Evolutionary conservation across 2,888 invertebrate species (phyloP), one percentile per base, ranked within the genome.

Genomic region (Abrostola tripartita): DNA sequence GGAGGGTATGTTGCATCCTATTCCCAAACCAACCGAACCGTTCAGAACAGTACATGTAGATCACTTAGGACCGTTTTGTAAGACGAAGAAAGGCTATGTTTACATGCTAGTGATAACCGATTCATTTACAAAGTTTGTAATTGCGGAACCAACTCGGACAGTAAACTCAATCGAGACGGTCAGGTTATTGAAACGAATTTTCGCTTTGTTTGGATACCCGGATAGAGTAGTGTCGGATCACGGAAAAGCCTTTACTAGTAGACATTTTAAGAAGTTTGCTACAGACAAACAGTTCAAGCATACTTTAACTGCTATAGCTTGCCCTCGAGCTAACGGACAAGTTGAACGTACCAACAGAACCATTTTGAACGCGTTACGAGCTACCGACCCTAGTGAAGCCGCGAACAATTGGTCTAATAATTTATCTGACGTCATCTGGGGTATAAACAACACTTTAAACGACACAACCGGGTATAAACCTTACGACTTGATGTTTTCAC

Each of bases 291-390:
- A 81, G 10, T 77, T 81, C 52, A 61, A 50, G 7, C 79, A 81
- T 36, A 79, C 58, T 0, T 47, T 81, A 8, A 74, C 44, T 8
- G 47, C 79, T 0, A 68, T 79, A 59, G 77, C 79, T 6, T 79
- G 77, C 10, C 74, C 75, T 1, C 63, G 79, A 36, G 72, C 78
- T 0, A 81, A 81, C 35, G 80, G 78, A 0, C 81, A 82, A 51
- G 80, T 81, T 0, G 79, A 81, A 55, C 73, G 80, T 0, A 71
- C 67, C 0, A 81, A 81, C 56, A 59, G 79, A 0, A 81, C 60
- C 0, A 60, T 60, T n/a, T 14, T 60, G 8, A 38, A 62, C 44
- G 55, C 55, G 0, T 51, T 61, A 37, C 65, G 79, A 0, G 61
- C 76, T 0, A 65, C 71, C 2, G 74, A 80, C 7, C 76, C 74